Percentiles rank a stretch among this genome's conserved stretches.
phyloP scores from a whole-genome alignment of 2,888 invertebrate species.

The Eledone cirrhosa region DNA sequence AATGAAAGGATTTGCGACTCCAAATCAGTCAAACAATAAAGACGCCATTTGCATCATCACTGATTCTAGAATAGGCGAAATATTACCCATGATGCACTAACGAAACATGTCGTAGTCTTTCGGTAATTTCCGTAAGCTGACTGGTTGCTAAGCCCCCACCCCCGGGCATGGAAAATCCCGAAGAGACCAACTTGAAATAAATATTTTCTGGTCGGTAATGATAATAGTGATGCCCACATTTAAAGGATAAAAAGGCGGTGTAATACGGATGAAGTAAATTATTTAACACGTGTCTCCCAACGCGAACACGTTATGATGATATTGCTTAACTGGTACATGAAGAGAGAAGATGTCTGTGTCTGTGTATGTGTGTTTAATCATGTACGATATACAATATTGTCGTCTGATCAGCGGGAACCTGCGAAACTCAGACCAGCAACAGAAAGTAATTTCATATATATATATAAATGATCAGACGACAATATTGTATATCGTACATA shows the following conservation, averaged over 20 bases:
- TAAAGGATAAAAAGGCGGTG: not conserved
- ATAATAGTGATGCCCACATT: not conserved
- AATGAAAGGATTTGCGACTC: not conserved
- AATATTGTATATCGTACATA: too few species aligned
- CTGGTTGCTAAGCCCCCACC: constrained; percentile 24
- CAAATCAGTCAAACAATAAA: constrained; percentile 26
- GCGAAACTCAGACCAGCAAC: too few species aligned
- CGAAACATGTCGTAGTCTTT: constrained; percentile 13
- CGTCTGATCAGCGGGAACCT: too few species aligned
- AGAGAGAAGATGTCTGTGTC: too few species aligned
- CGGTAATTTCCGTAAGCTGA: constrained; percentile 19
- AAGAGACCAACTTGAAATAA: not conserved
- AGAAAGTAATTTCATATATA: too few species aligned
- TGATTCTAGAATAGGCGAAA: constrained; percentile 17
- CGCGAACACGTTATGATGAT: too few species aligned
- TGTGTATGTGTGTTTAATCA: too few species aligned
- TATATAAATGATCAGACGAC: too few species aligned
- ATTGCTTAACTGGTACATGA: too few species aligned
- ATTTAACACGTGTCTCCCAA: not conserved
- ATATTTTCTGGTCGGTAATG: not conserved
- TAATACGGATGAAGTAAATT: not conserved
- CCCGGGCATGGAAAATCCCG: not conserved
- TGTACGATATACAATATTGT: too few species aligned
- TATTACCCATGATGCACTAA: constrained; percentile 25
- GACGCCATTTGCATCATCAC: constrained; percentile 25